These are phyloP conservation scores for Prionchulus punctatus DNA, from an alignment of 2,888 invertebrate genomes.

Conservation along the genomic window DNA sequence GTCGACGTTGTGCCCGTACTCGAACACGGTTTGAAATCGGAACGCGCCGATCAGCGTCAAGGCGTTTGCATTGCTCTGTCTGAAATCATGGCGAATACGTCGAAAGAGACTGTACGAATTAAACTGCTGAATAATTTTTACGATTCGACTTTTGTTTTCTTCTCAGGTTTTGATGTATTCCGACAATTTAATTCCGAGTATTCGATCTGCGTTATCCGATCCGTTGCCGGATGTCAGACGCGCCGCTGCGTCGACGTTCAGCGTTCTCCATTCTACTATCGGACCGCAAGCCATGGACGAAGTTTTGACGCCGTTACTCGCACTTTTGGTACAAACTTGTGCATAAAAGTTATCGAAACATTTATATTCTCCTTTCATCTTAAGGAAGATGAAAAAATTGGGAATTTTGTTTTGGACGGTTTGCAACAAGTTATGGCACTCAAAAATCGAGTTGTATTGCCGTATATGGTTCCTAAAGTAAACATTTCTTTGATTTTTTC, in stretches of 20 bases:
- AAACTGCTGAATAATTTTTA: neutral
- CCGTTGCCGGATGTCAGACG: constrained; percentile 71
- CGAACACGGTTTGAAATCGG: constrained; percentile 75
- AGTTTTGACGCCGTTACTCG: constrained; percentile 77
- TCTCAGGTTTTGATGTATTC: constrained; percentile 53
- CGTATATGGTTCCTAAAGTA: constrained; percentile 69
- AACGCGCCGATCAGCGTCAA: constrained; percentile 81
- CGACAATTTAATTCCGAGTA: constrained; percentile 73
- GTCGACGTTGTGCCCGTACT: constrained; percentile 96
- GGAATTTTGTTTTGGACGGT: constrained; percentile 83
- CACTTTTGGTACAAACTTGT: constrained; percentile 45
- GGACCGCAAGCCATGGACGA: constrained; percentile 86
- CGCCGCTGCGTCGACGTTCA: constrained; percentile 91
- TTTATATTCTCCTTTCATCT: constrained; percentile 8
- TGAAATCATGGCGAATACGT: constrained; percentile 92
- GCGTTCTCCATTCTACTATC: constrained; percentile 80
- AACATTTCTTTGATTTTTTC: neutral
- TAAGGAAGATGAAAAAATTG: constrained; percentile 56
- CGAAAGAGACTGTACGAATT: constrained; percentile 62
- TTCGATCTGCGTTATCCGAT: constrained; percentile 80
- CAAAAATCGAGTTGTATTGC: constrained; percentile 82
- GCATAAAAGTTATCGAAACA: neutral
- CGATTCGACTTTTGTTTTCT: neutral
- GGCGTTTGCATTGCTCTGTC: constrained; percentile 91
- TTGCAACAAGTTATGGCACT: constrained; percentile 90